These are phyloP conservation scores for Bimastos eiseni DNA, from an alignment of 2,888 invertebrate genomes.

Conservation along the genomic window DNA sequence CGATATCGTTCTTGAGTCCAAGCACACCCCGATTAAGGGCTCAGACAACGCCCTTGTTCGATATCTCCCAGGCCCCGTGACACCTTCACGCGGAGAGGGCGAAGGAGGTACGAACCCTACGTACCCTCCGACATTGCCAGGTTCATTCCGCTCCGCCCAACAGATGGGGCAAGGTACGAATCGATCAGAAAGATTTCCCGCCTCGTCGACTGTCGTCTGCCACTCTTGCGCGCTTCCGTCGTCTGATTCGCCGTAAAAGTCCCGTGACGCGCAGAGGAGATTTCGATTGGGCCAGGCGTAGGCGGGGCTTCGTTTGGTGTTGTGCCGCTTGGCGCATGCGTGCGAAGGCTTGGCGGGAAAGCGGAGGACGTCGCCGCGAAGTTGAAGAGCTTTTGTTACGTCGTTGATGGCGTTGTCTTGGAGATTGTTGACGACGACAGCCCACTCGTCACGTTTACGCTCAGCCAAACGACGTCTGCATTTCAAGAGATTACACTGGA, in stretches of 20 bases:
- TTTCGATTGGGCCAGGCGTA: background rate
- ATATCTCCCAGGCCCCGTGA: background rate
- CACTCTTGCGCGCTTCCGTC: background rate
- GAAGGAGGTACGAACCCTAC: background rate
- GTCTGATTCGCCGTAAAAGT: background rate
- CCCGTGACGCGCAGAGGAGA: background rate
- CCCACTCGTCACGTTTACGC: constrained; percentile 38
- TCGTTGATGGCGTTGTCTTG: constrained; percentile 40
- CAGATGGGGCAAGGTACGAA: background rate
- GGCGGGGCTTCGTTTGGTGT: background rate
- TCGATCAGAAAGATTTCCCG: background rate
- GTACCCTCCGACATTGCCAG: background rate
- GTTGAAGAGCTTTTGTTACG: background rate
- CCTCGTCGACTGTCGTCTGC: background rate
- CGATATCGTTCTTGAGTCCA: background rate
- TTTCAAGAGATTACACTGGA: background rate
- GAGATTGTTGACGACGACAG: constrained; percentile 42
- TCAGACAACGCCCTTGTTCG: background rate
- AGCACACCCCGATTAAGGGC: background rate
- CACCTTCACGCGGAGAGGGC: background rate
- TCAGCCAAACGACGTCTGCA: constrained; percentile 38
- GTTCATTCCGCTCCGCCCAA: background rate
- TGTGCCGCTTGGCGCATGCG: constrained; percentile 22
- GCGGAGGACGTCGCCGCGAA: background rate
- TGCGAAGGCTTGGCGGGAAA: background rate